Evolutionary conservation across 1,140 invertebrate species (phyloP), one percentile per base, ranked within the genome.

Genomic region (Zaprionus ornatus): DNA sequence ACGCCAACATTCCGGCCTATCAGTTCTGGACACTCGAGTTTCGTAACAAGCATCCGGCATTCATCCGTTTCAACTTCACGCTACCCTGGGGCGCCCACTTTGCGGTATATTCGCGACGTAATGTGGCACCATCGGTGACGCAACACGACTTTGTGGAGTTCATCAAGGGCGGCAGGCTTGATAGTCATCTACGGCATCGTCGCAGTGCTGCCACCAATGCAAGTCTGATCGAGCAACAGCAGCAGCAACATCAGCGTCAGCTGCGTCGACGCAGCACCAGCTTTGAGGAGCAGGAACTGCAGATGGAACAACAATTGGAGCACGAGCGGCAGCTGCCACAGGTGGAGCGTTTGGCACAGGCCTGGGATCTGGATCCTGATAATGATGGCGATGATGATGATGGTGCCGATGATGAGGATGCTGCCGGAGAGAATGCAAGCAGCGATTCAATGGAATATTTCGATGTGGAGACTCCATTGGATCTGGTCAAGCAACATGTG

Each of bases 81-180:
- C 93, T 99, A 77, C 97, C 97, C 0, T 96, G 96, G 95, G 96
- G 97, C 80, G 97, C 97, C 13, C 98, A 98, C 93, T 96, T 99
- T 88, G 98, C 98, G 29, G 96, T 99, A 61, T 99, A 98, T 93
- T 97, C 97, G 3, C 94, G 98, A 74, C 94, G 97, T 74, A 98
- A 98, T 92, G 96, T 97, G 23, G 96, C 97, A 0, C 98, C 98
- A 0, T 98, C 97, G 86, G 97, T 99, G 70, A 98, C 98, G 27
- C 97, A 99, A 92, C 98, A 99, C 92, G 98, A 99, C 92, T 98
- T 99, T 92, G 97, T 97, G 17, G 97, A 99, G 93, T 97, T 98
- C 91, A 96, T 98, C 75, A 96, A 96, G 88, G 97, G 96, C 19
- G 97, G 97, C 23, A 94, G 96, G 21, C 93, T 97, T 4, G 96